Evolutionary conservation across 2,797 vertebrate species (phyloP).

Genomic region (Schizothorax lantsangensis): DNA sequence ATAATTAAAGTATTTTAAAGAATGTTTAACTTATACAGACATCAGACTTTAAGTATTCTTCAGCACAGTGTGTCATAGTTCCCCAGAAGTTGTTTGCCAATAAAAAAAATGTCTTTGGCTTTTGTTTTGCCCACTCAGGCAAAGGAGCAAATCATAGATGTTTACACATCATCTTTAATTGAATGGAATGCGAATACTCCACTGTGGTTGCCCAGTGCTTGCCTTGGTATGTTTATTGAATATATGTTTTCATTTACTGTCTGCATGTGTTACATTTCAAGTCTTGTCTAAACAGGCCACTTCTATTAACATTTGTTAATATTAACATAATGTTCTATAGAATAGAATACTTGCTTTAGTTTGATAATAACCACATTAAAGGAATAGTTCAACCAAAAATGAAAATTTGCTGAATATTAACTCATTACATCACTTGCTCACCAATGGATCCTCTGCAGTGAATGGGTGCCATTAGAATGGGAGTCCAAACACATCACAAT

Average conservation of each 20-base stretch:
- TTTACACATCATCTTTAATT: constrained; percentile 60
- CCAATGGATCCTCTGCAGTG: background rate
- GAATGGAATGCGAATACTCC: constrained; percentile 58
- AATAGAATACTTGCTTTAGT: background rate
- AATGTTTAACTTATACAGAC: background rate
- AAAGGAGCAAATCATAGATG: constrained; percentile 50
- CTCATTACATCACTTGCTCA: background rate
- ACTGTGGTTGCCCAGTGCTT: constrained; percentile 59
- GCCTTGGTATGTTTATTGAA: constrained; percentile 60
- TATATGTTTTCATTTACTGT: constrained; percentile 74
- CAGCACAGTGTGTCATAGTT: background rate
- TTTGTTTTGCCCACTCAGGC: constrained; percentile 44
- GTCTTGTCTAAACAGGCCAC: background rate
- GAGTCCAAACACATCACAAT: background rate
- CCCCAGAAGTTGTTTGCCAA: constrained; percentile 5
- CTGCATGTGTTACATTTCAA: constrained; percentile 59
- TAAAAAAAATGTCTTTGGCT: constrained; percentile 10
- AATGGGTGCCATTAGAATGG: background rate
- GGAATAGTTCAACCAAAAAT: background rate
- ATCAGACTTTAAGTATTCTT: background rate
- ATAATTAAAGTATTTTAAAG: background rate
- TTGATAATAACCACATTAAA: background rate
- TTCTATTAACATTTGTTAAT: background rate
- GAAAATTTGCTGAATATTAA: background rate
- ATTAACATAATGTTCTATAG: background rate